phyloP scores from a whole-genome alignment of 2,888 invertebrate genomes.

The Leptinotarsa tumamoca region DNA sequence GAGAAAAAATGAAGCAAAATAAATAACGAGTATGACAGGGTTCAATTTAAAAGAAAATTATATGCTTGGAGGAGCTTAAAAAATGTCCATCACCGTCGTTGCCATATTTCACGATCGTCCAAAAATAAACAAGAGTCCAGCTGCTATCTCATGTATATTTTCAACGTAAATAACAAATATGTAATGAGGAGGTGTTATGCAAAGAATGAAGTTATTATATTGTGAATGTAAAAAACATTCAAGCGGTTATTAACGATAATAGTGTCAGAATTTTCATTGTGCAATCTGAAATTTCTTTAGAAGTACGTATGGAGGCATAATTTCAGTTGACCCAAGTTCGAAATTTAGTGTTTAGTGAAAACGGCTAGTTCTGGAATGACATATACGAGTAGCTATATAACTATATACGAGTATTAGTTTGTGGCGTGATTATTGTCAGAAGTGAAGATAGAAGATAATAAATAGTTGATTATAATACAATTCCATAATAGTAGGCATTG shows the following conservation, averaged over 20 bases:
- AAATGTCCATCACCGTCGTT: constrained; percentile 53
- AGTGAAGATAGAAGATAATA: too few relatives aligned
- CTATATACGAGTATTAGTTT: too few relatives aligned
- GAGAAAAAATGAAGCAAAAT: constrained; percentile 42
- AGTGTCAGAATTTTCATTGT: too few relatives aligned
- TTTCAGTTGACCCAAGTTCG: too few relatives aligned
- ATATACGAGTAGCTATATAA: too few relatives aligned
- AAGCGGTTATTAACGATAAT: neutral
- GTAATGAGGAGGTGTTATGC: constrained; percentile 46
- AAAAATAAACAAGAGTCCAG: constrained; percentile 52
- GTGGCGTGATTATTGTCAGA: too few relatives aligned
- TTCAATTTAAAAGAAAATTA: constrained; percentile 55
- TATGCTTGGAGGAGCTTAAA: constrained; percentile 52
- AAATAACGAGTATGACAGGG: constrained; percentile 41
- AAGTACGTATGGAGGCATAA: too few relatives aligned
- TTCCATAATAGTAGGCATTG: too few relatives aligned
- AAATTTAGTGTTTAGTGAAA: too few relatives aligned
- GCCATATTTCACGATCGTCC: constrained; percentile 52
- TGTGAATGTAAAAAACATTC: neutral
- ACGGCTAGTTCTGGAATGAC: too few relatives aligned
- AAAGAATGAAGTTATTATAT: constrained; percentile 17
- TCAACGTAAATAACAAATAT: constrained; percentile 50
- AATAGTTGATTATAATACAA: too few relatives aligned
- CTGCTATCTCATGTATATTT: constrained; percentile 45
- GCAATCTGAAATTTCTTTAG: too few relatives aligned